phyloP scores from a whole-genome alignment of 2,113 vertebrate species.

The Mustela lutreola region DNA sequence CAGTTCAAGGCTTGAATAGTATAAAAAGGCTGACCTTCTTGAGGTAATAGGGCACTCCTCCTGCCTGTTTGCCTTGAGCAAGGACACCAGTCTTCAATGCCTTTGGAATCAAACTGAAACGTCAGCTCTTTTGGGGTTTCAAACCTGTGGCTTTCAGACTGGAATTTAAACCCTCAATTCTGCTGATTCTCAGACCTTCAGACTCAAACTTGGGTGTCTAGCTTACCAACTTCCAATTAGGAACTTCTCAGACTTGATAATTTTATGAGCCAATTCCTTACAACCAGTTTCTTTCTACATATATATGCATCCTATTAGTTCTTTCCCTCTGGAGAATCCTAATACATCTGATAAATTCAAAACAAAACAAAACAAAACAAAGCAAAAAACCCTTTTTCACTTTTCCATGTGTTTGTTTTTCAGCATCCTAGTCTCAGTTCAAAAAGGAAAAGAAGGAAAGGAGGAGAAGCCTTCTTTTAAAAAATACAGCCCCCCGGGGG shows the following conservation, averaged over 20 bases:
- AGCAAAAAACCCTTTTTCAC: neutral
- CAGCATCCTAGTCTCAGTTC: neutral
- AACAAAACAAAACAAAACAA: neutral
- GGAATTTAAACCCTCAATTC: neutral
- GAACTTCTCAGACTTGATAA: neutral
- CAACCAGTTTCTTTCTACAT: neutral
- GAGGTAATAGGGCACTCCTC: neutral
- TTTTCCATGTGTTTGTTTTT: constrained; percentile 36
- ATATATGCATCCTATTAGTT: neutral
- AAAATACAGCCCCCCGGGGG: neutral
- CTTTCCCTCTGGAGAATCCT: constrained; percentile 17
- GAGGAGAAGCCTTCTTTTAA: neutral
- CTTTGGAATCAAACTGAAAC: neutral
- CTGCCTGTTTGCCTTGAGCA: neutral
- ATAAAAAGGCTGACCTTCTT: neutral
- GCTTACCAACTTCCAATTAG: neutral
- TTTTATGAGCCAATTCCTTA: neutral
- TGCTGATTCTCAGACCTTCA: neutral
- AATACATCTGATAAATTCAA: neutral
- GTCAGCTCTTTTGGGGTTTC: neutral
- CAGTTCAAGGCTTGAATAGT: neutral
- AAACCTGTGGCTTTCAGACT: constrained; percentile 8
- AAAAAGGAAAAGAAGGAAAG: neutral
- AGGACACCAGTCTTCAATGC: neutral
- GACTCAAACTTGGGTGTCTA: neutral